Evolutionary conservation across 2,113 vertebrate genomes (phyloP).

Genomic region (Noturus placidus): DNA sequence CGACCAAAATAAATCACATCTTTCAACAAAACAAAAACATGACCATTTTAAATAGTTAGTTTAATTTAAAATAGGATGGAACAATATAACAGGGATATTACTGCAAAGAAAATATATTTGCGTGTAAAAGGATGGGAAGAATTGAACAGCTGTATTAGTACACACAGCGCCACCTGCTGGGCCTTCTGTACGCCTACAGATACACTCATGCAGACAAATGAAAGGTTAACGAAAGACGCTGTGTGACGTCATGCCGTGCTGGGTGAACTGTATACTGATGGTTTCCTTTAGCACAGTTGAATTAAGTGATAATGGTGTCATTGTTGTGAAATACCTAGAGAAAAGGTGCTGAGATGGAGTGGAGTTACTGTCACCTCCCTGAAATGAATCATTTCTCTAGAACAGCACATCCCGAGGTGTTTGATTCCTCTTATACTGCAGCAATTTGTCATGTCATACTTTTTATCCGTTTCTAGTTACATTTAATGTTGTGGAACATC

Average conservation of each 20-base stretch:
- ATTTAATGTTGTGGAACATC: too few relatives aligned
- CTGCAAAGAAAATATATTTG: neutral
- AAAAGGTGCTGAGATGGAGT: neutral
- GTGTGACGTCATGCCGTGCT: neutral
- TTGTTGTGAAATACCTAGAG: too few relatives aligned
- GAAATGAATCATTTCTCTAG: too few relatives aligned
- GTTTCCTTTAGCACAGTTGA: neutral
- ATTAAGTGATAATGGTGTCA: neutral
- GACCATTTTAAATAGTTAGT: neutral
- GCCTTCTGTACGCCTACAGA: neutral
- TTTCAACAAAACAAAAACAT: neutral
- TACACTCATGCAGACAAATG: neutral
- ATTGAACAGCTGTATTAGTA: neutral
- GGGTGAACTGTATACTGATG: neutral
- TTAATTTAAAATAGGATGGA: neutral
- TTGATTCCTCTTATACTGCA: neutral
- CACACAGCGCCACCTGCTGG: slow-evolving; percentile 7
- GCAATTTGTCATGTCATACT: too few relatives aligned
- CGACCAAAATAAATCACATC: neutral
- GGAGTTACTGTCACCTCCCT: neutral
- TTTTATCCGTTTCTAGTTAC: too few relatives aligned
- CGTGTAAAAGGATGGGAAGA: neutral
- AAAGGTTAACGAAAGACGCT: neutral
- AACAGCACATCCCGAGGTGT: neutral
- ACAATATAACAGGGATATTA: neutral